phyloP scores from a whole-genome alignment of 2,797 vertebrate genomes.

The Pseudochirops cupreus region DNA sequence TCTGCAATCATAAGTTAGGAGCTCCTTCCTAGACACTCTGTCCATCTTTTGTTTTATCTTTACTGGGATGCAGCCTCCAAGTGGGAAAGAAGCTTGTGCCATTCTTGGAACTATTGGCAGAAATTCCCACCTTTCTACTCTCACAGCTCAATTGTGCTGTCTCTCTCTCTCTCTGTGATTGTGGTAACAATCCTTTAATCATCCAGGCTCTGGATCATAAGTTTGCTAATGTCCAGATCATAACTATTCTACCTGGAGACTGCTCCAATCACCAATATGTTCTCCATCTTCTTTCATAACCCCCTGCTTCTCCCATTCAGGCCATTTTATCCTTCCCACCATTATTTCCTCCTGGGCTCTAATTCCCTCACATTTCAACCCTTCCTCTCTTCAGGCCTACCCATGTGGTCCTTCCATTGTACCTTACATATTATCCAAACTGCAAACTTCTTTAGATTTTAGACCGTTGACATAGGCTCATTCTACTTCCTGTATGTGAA shows the following conservation, averaged over 20 bases:
- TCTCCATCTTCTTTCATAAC: not conserved
- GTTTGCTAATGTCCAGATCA: not conserved
- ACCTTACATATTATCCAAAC: too few relatives aligned
- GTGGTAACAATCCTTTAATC: not conserved
- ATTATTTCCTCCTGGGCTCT: not conserved
- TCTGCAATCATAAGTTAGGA: too few relatives aligned
- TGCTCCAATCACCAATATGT: not conserved
- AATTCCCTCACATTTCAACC: not conserved
- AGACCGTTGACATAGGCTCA: too few relatives aligned
- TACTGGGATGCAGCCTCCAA: not conserved
- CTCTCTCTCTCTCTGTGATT: not conserved
- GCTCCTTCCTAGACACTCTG: not conserved
- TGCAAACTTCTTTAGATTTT: too few relatives aligned
- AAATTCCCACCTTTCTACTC: not conserved
- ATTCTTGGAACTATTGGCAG: not conserved
- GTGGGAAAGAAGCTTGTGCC: not conserved
- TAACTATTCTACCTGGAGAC: not conserved
- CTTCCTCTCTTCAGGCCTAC: not conserved
- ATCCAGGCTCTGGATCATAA: not conserved
- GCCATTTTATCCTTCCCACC: not conserved
- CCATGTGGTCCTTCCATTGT: too few relatives aligned
- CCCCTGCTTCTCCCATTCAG: not conserved
- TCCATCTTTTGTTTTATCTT: not conserved
- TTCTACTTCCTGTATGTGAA: too few relatives aligned
- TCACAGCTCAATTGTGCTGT: not conserved